These are phyloP conservation scores for Pherbina coryleti DNA, from an alignment of 2,888 invertebrate species.

Conservation along the genomic window DNA sequence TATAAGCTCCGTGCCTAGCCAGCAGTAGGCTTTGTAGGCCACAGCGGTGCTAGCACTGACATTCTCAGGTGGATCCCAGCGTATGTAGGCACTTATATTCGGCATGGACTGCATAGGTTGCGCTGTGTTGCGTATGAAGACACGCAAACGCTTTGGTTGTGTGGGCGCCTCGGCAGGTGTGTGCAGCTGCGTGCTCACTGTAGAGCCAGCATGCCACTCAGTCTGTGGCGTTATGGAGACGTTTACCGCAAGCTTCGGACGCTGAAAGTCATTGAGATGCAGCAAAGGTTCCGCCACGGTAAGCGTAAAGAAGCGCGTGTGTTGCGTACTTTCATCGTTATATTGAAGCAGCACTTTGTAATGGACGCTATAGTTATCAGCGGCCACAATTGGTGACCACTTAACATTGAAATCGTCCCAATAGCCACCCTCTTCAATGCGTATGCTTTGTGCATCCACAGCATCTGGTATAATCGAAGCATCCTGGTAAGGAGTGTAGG, in stretches of 20 bases:
- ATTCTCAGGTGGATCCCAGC: constrained; percentile 84
- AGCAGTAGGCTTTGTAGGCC: constrained; percentile 77
- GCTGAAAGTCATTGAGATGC: constrained; percentile 62
- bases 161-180: constrained; percentile 88
- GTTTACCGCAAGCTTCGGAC: constrained; percentile 79
- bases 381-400: constrained; percentile 82
- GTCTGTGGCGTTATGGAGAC: constrained; percentile 85
- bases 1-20: constrained; percentile 70
- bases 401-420: constrained; percentile 87
- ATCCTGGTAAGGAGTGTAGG: constrained; percentile 51
- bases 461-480: constrained; percentile 81
- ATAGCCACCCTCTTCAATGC: constrained; percentile 75
- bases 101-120: constrained; percentile 59
- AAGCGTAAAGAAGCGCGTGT: constrained; percentile 46
- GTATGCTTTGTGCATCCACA: constrained; percentile 77
- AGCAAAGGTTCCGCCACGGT: constrained; percentile 65
- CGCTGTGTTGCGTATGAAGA: constrained; percentile 76
- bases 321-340: constrained; percentile 16
- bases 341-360: constrained; percentile 71
- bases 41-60: constrained; percentile 79
- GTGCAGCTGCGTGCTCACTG: constrained; percentile 74
- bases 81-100: constrained; percentile 75
- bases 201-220: constrained; percentile 84
- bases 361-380: constrained; percentile 84
- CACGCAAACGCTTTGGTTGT: constrained; percentile 79